phyloP scores from a whole-genome alignment of 2,113 vertebrate species.

The Eira barbara region DNA sequence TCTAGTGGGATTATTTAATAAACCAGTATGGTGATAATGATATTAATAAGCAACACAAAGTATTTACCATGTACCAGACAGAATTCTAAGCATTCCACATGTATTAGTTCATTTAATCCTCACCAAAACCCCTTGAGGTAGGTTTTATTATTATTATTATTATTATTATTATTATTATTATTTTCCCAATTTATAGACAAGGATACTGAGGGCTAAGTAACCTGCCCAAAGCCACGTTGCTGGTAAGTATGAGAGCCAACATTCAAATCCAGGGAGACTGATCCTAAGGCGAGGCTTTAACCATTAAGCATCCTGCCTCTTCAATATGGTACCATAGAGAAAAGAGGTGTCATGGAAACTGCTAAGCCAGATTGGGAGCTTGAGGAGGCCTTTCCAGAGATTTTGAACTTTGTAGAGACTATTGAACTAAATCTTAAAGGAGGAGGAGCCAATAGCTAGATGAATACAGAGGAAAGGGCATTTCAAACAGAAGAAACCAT shows the following conservation, averaged over 20 bases:
- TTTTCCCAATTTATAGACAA: not conserved
- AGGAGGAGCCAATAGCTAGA: not conserved
- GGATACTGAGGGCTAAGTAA: not conserved
- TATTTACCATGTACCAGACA: not conserved
- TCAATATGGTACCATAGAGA: not conserved
- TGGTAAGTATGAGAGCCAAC: not conserved
- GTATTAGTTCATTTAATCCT: slow-evolving; percentile 4
- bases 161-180: not conserved
- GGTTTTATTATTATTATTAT: not conserved
- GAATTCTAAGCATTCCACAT: slow-evolving; percentile 21
- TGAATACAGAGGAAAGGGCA: not conserved
- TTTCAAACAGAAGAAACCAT: slow-evolving; percentile 1
- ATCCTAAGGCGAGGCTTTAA: not conserved
- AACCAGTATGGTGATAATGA: not conserved
- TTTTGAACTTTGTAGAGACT: not conserved
- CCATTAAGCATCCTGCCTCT: not conserved
- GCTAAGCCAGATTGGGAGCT: not conserved
- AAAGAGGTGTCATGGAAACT: not conserved
- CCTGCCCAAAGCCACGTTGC: not conserved
- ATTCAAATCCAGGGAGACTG: not conserved
- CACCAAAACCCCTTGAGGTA: not conserved
- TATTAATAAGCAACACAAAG: slow-evolving; percentile 15
- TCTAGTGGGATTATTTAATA: not conserved
- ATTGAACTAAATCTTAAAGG: slow-evolving; percentile 17
- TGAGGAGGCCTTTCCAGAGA: not conserved